Percentiles rank a stretch among this genome's conserved stretches.
Conservation (phyloP, 2,113 vertebrate genomes). For the Romanogobio albipinnatus region DNA sequence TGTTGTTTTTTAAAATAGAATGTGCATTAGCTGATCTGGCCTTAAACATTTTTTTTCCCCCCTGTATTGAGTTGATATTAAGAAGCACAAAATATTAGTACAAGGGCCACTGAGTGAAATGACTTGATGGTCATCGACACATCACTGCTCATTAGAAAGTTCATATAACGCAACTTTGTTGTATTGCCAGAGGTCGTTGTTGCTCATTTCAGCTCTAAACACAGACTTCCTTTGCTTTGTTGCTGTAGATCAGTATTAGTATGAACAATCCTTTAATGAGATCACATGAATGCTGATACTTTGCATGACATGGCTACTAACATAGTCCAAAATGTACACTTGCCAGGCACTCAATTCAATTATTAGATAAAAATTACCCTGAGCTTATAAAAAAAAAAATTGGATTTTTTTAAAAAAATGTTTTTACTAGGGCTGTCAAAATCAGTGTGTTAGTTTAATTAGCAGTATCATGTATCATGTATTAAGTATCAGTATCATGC, state of each 20-base stretch:
- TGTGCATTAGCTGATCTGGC: not conserved
- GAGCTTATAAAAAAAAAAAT: too few species aligned
- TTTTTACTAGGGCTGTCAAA: too few species aligned
- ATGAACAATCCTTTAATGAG: not conserved
- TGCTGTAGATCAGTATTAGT: not conserved
- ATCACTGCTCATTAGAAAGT: slow-evolving; percentile 11
- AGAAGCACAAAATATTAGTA: not conserved
- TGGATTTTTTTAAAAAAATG: too few species aligned
- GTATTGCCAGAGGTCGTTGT: not conserved
- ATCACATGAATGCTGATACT: not conserved
- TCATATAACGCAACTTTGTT: not conserved
- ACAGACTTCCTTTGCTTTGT: not conserved
- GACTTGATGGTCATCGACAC: not conserved
- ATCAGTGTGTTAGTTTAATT: too few species aligned
- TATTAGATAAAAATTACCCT: too few species aligned
- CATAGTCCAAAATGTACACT: not conserved
- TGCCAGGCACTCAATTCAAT: not conserved
- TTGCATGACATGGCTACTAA: not conserved
- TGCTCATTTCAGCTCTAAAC: not conserved
- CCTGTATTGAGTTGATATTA: not conserved
- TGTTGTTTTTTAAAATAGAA: not conserved
- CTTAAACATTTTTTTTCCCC: too few species aligned
- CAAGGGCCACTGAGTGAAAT: not conserved
- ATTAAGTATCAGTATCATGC: too few species aligned
- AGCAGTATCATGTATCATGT: too few species aligned